Evolutionary conservation across 2,888 invertebrate species (phyloP).

Genomic region (Drosophila mercatorum): DNA sequence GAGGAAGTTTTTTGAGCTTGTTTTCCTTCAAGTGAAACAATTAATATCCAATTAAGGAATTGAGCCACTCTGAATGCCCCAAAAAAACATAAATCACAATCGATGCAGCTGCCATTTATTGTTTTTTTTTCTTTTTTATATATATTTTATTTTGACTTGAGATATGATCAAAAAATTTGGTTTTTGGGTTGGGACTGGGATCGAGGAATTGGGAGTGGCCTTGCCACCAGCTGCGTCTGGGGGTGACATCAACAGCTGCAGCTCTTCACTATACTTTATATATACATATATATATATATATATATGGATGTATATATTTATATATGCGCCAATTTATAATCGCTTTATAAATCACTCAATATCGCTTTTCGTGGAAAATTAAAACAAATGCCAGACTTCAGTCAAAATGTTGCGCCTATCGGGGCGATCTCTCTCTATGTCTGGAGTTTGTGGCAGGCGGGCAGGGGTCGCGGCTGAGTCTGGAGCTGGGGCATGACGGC

Average conservation of each 20-base stretch:
- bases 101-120: slow-evolving; percentile 26
- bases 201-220: slow-evolving; percentile 41
- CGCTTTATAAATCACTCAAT: slow-evolving; percentile 37
- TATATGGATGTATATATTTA: background rate
- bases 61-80: background rate
- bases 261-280: slow-evolving; percentile 11
- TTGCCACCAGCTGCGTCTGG: slow-evolving; percentile 29
- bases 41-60: slow-evolving; percentile 22
- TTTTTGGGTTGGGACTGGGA: slow-evolving; percentile 10
- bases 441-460: slow-evolving; percentile 30
- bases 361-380: slow-evolving; percentile 57
- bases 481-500: slow-evolving; percentile 15
- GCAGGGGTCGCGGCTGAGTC: slow-evolving; percentile 44
- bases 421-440: slow-evolving; percentile 14
- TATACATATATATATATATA: background rate
- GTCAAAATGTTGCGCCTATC: slow-evolving; percentile 29
- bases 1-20: slow-evolving; percentile 1
- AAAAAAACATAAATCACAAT: slow-evolving; percentile 45
- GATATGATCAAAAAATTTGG: slow-evolving; percentile 33
- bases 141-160: slow-evolving; percentile 10
- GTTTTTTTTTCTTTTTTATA: background rate
- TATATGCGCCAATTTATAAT: slow-evolving; percentile 60
- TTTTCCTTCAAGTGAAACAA: slow-evolving; percentile 12
- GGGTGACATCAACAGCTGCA: slow-evolving; percentile 58
- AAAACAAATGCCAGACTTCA: slow-evolving; percentile 48